Percentiles rank a stretch among this genome's conserved stretches.
Conservation (phyloP, 2,888 invertebrate genomes). For the Lepeophtheirus nordmannii region DNA sequence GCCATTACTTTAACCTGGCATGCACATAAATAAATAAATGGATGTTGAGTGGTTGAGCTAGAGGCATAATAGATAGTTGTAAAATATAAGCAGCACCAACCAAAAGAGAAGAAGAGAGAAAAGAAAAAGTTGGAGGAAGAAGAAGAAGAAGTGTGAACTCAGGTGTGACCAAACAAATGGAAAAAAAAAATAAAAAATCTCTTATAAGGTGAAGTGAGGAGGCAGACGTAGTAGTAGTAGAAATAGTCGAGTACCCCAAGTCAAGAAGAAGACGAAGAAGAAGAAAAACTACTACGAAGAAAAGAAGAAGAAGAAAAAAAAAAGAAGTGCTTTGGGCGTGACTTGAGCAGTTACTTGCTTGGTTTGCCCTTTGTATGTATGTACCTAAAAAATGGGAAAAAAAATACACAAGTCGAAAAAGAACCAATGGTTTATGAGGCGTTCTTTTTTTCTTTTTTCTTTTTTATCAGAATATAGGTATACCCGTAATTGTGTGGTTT, state of each 20-base stretch:
- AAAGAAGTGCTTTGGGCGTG: background rate
- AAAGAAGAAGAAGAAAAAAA: background rate
- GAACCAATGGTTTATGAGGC: slow-evolving; percentile 7
- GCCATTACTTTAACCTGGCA: too few species aligned
- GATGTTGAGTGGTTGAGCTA: too few species aligned
- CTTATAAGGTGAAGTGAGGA: background rate
- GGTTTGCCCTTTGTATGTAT: background rate
- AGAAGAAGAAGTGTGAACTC: background rate
- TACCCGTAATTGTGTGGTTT: too few species aligned
- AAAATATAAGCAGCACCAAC: background rate
- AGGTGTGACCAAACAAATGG: background rate
- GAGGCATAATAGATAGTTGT: too few species aligned
- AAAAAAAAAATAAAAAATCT: background rate
- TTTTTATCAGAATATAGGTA: too few species aligned
- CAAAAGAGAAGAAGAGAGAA: background rate
- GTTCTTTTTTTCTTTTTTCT: background rate
- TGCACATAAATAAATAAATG: too few species aligned
- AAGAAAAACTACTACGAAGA: background rate
- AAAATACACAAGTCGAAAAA: background rate
- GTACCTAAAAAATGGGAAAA: background rate
- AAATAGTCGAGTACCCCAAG: background rate
- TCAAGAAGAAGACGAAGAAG: background rate
- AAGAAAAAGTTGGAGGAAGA: background rate
- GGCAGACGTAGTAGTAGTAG: background rate
- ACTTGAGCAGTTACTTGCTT: background rate